Evolutionary conservation across 2,797 vertebrate genomes (phyloP).

Genomic region (Tragopan temminckii): DNA sequence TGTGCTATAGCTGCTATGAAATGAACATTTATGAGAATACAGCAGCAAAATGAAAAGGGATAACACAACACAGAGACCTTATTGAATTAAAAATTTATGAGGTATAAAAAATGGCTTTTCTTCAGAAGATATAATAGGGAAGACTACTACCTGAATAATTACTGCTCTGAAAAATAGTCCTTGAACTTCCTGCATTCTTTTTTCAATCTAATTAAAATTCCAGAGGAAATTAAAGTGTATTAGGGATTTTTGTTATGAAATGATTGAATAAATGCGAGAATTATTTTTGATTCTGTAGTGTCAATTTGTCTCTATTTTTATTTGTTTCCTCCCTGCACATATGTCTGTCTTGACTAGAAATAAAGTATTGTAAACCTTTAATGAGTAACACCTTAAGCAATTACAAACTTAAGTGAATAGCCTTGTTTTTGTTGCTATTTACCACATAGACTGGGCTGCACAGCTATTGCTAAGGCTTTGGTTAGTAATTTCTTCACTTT

Average conservation of each 20-base stretch:
- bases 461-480: neutral
- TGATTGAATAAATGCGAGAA: slow-evolving; percentile 6
- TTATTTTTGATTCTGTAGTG: slow-evolving; percentile 19
- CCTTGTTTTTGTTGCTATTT: neutral
- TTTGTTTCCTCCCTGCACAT: neutral
- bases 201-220: slow-evolving; percentile 48
- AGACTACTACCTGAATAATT: slow-evolving; percentile 54
- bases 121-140: slow-evolving; percentile 15
- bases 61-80: slow-evolving; percentile 28
- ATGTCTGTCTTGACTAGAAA: neutral
- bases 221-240: slow-evolving; percentile 15
- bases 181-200: slow-evolving; percentile 16
- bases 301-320: neutral
- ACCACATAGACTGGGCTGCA: neutral
- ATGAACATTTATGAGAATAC: slow-evolving; percentile 38
- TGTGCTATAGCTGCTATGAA: slow-evolving; percentile 45
- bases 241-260: slow-evolving; percentile 28
- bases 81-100: slow-evolving; percentile 72
- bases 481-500: neutral
- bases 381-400: neutral
- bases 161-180: slow-evolving; percentile 26
- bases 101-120: slow-evolving; percentile 48
- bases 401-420: neutral
- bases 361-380: neutral
- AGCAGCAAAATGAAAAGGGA: slow-evolving; percentile 27